phyloP scores from a whole-genome alignment of 1,140 invertebrate species.

The Augochlora pura region DNA sequence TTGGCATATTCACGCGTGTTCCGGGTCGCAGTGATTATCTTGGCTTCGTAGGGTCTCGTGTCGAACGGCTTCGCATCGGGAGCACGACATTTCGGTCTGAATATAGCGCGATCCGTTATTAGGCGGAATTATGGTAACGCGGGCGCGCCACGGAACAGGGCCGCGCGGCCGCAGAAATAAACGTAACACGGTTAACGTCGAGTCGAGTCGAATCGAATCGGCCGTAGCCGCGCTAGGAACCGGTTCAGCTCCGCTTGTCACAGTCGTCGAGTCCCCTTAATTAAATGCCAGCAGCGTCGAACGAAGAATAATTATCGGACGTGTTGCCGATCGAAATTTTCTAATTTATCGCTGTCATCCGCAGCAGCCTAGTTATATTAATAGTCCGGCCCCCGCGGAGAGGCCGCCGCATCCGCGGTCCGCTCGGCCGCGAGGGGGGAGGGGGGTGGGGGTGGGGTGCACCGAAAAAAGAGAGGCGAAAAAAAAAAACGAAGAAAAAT shows the following conservation, averaged over 20 bases:
- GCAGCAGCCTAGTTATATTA: slow-evolving; percentile 19
- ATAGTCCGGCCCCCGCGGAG: background rate
- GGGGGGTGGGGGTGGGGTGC: too few species aligned
- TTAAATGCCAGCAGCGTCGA: slow-evolving; percentile 4
- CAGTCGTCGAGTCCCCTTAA: background rate
- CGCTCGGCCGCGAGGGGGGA: background rate
- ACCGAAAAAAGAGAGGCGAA: background rate
- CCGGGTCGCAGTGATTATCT: background rate
- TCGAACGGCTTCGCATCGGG: background rate
- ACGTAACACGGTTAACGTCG: background rate
- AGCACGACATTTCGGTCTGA: background rate
- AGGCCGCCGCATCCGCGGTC: background rate
- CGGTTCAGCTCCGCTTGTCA: background rate
- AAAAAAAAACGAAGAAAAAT: background rate
- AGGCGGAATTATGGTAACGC: slow-evolving; percentile 3
- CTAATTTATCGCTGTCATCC: slow-evolving; percentile 18
- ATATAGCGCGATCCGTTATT: background rate
- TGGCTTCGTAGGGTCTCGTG: background rate
- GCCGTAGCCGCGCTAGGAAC: too few species aligned
- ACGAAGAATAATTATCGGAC: slow-evolving; percentile 19
- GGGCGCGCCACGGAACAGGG: too few species aligned
- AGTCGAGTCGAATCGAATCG: too few species aligned
- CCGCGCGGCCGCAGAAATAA: background rate
- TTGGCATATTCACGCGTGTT: background rate
- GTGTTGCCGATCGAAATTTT: background rate